Evolutionary conservation across 2,888 invertebrate genomes (phyloP), one percentile per base, ranked within the genome.

Genomic region (Spatulosminthurus flaviceps): DNA sequence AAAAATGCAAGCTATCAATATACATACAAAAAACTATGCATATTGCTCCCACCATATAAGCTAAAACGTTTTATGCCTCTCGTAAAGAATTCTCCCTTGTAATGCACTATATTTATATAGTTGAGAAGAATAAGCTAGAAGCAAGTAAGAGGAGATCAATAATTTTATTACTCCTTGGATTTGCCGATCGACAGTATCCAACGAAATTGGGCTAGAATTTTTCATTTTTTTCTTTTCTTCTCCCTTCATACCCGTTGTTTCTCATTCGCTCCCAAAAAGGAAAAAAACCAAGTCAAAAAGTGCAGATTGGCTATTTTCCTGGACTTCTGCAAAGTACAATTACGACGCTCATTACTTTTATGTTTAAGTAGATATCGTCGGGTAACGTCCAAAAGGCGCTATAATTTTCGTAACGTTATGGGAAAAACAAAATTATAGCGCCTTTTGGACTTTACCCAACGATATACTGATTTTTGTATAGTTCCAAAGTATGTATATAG

Each of bases 231-330:
- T 51, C 2, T 29, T 29, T 21, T 29, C 51, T 51, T 16, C n/a
- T 51, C 2, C 51, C 16, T 51, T 51, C 16, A 11, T 51, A 2
- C 51, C 51, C 51, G 5, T 51, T 51, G 16, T 51, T 51, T 51
- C 16, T 51, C 51, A 34, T 9, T 34, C 5, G 5, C 34, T 2
- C 16, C 51, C 9, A 51, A 4, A 19, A 16, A 16, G 51, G 16
- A 2, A 16, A 51, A n/a, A 51, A 4, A 11, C 51, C n/a, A 51
- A 16, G 1, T 19, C 5, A 19, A 51, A 51, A 9, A 51, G 34
- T 34, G 34, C 34, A 51, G 51, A 51, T 51, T 51, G 51, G 51
- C 51, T 51, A 51, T 51, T 51, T 51, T 16, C n/a, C n/a, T 51
- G 51, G 51, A 51, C 51, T 51, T n/a, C 7, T n/a, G 51, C 51